These are phyloP conservation scores for Julus scanicus DNA, from an alignment of 2,888 invertebrate genomes.

Conservation along the genomic window DNA sequence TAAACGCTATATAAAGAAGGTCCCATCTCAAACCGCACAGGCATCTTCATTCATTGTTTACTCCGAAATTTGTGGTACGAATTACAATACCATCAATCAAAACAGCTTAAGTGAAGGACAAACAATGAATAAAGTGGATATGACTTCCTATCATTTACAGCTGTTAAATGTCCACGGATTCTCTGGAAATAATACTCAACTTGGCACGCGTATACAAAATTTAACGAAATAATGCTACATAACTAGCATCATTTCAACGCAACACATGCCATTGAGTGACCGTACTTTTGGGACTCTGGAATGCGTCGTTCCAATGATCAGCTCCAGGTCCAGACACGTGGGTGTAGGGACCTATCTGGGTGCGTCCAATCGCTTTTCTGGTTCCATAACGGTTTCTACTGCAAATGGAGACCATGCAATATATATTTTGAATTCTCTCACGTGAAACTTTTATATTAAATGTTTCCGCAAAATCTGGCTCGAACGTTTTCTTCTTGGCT, in stretches of 20 bases:
- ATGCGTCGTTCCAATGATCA: slow-evolving; percentile 58
- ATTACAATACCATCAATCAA: too few relatives aligned
- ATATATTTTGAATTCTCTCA: slow-evolving; percentile 59
- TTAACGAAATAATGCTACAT: too few relatives aligned
- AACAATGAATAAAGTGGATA: too few relatives aligned
- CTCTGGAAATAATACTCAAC: neutral
- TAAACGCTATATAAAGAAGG: neutral
- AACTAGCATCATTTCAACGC: neutral
- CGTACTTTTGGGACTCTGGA: slow-evolving; percentile 58
- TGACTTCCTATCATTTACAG: too few relatives aligned
- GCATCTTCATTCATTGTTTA: too few relatives aligned
- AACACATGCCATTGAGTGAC: slow-evolving; percentile 58
- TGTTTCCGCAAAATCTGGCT: slow-evolving; percentile 64
- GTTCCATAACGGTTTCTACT: slow-evolving; percentile 58
- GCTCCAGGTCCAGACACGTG: slow-evolving; percentile 58
- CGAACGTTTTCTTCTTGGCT: slow-evolving; percentile 60
- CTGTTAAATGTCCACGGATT: too few relatives aligned
- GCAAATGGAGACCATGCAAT: slow-evolving; percentile 59
- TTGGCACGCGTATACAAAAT: too few relatives aligned
- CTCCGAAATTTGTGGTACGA: too few relatives aligned
- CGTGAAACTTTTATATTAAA: slow-evolving; percentile 63
- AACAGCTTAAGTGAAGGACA: too few relatives aligned
- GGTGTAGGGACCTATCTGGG: slow-evolving; percentile 60
- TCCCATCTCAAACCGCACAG: neutral
- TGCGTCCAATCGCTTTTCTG: slow-evolving; percentile 60